Base-by-base conservation (phyloP, 2,888 invertebrate species). In the Apamea sordens region DNA sequence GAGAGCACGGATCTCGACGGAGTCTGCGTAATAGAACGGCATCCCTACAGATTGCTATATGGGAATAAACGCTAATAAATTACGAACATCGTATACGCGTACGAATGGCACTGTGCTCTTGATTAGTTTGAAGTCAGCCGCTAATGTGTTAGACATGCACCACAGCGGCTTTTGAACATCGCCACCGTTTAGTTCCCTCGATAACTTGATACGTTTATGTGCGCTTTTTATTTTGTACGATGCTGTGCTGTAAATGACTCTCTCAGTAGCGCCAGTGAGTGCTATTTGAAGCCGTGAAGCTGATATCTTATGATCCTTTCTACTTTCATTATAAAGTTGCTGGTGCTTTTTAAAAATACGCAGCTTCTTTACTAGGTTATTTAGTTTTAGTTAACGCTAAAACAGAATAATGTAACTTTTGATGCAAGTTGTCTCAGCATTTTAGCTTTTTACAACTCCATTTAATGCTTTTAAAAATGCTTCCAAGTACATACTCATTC, bases 11-110 rank as follows among this genome's bases (percentile, higher is more conserved):
- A 95, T 96, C 96, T 95, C 94, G 84, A 91, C 95, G 96, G 97
- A 96, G 97, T 96, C 97, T 97, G 97, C 97, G 97, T 97, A 96
- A 95, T 96, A 93, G 96, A 92, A 94, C 95, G 93, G 93, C 93
- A 96, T 96, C 96, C 95, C 95, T 95, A 95, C 96, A 96, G 96
- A 96, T 96, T 96, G 95, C 94, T 96, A 94, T 96, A 95, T 95
- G 95, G 94, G 96, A 96, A 96, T 97, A 96, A 96, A 95, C 93
- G 95, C 95, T 96, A 96, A 96, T 96, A 96, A 96, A 96, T 96
- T 96, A 96, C 95, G 94, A 94, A 95, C 95, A 94, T 94, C 93
- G 95, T 95, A 95, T 95, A 95, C 94, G 95, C 94, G 95, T 95
- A 93, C 94, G 93, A 94, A 94, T 93, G 92, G 93, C 92, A 93